Conservation (phyloP, 2,888 invertebrate genomes). For the Archaeoteleia sp. region DNA sequence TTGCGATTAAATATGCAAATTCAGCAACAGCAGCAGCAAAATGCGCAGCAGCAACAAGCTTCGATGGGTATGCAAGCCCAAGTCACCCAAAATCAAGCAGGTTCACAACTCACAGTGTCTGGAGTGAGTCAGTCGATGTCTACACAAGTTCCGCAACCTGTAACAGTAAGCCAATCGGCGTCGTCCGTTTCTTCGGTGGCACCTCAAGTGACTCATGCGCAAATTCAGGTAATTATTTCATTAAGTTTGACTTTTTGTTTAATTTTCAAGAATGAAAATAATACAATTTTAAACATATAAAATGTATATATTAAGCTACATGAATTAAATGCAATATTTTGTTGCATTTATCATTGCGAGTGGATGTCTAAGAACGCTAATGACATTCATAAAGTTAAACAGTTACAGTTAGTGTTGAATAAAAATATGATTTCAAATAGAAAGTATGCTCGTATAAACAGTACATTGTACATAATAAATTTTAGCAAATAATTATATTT, state of each 20-base stretch:
- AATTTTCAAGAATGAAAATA: too few species aligned
- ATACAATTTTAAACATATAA: too few species aligned
- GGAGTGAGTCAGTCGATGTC: constrained; percentile 68
- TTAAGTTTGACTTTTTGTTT: too few species aligned
- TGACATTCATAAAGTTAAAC: too few species aligned
- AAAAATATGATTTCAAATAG: too few species aligned
- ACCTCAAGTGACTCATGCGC: constrained; percentile 65
- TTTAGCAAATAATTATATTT: too few species aligned
- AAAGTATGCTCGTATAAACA: too few species aligned
- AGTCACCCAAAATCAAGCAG: constrained; percentile 63
- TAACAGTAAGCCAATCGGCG: constrained; percentile 66
- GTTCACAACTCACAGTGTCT: constrained; percentile 66
- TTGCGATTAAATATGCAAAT: constrained; percentile 59
- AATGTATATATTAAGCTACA: not conserved
- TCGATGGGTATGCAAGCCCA: constrained; percentile 70
- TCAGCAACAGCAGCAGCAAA: constrained; percentile 66
- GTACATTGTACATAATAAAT: too few species aligned
- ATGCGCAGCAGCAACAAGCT: constrained; percentile 66
- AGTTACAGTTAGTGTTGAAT: too few species aligned
- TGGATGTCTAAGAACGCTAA: too few species aligned
- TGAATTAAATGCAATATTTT: not conserved
- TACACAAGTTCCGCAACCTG: constrained; percentile 70
- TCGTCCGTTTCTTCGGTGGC: constrained; percentile 62
- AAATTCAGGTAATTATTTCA: constrained; percentile 60
- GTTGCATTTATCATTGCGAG: not conserved